A percentile compares a stretch with the other conserved stretches of the same genome.
phyloP scores from a whole-genome alignment of 2,797 vertebrate genomes.

The Lagodon rhomboides region DNA sequence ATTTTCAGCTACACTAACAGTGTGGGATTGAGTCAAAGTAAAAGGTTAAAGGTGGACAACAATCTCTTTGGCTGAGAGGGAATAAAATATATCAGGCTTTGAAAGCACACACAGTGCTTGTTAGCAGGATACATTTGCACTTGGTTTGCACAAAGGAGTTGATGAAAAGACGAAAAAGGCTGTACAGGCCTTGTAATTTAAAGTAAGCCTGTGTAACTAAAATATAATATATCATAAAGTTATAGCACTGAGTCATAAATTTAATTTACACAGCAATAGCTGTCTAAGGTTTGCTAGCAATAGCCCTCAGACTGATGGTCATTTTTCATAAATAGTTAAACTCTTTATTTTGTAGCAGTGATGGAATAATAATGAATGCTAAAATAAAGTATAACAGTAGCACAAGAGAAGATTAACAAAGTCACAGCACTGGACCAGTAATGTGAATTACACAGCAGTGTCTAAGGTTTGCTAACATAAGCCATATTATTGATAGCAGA shows the following conservation, averaged over 20 bases:
- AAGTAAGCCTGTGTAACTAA: neutral
- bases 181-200: neutral
- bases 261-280: neutral
- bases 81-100: neutral
- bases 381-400: neutral
- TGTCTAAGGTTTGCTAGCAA: neutral
- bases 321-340: neutral
- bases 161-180: neutral
- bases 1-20: neutral
- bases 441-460: neutral
- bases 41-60: neutral
- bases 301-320: neutral
- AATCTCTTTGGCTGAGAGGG: too few relatives aligned
- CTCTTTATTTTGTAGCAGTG: neutral
- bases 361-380: neutral
- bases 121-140: neutral
- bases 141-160: neutral
- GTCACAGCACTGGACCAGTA: neutral
- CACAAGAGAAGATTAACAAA: neutral
- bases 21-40: neutral
- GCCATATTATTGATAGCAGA: too few relatives aligned
- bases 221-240: neutral
- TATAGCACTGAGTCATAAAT: neutral
- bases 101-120: neutral
- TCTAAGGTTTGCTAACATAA: neutral